These are phyloP conservation scores for Seira ritae DNA, from an alignment of 2,888 invertebrate genomes.

Conservation along the genomic window DNA sequence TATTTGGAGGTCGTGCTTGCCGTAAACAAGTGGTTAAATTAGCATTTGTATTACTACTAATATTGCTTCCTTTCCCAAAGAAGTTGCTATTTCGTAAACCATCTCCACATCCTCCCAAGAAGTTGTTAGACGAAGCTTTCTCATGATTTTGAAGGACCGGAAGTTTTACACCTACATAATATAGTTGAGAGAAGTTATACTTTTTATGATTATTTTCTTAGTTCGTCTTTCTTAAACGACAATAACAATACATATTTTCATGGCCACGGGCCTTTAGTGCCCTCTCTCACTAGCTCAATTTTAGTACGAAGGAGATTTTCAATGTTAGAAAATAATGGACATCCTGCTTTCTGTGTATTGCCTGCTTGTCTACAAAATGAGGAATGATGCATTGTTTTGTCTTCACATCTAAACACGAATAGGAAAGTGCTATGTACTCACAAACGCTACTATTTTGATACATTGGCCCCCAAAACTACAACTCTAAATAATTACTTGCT, in stretches of 20 bases:
- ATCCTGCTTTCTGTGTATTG: background rate
- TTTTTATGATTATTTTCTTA: background rate
- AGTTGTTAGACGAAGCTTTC: conserved; percentile 6
- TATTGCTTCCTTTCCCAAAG: background rate
- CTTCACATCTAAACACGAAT: background rate
- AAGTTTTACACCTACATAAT: background rate
- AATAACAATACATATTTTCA: too few relatives aligned
- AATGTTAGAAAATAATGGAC: background rate
- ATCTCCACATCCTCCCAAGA: background rate
- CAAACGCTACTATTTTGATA: background rate
- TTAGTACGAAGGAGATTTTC: background rate
- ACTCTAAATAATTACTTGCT: background rate
- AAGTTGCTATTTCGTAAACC: background rate
- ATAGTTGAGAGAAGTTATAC: background rate
- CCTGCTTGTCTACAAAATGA: background rate
- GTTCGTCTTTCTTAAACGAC: too few relatives aligned
- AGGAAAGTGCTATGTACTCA: background rate
- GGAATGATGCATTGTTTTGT: background rate
- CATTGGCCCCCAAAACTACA: background rate
- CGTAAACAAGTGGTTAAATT: too few relatives aligned
- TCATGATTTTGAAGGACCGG: background rate
- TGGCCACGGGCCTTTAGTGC: too few relatives aligned
- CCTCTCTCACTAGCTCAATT: too few relatives aligned
- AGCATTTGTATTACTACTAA: background rate
- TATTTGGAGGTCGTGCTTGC: too few relatives aligned